Evolutionary conservation across 2,113 vertebrate genomes (phyloP).

Genomic region (Eonycteris spelaea): DNA sequence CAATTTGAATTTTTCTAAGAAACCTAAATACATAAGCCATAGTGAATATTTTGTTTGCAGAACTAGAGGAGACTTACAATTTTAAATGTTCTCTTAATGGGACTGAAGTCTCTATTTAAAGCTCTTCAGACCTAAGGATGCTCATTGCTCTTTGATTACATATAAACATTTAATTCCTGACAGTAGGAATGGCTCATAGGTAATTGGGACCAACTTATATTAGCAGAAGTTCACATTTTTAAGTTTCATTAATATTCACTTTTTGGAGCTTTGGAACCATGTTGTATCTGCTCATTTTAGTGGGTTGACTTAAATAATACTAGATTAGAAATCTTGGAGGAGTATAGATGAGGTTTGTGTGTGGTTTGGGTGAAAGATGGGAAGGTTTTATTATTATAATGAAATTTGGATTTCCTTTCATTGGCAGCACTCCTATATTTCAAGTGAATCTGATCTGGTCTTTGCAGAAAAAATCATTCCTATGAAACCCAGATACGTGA

Average conservation of each 20-base stretch:
- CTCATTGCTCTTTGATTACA: neutral
- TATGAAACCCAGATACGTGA: fast-evolving
- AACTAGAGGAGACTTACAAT: neutral
- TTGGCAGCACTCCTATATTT: neutral
- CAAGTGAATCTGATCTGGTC: neutral
- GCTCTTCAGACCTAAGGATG: neutral
- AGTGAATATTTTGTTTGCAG: neutral
- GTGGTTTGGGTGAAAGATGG: neutral
- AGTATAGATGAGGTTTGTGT: neutral
- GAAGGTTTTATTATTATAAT: neutral
- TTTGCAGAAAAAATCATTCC: neutral
- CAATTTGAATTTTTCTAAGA: constrained; percentile 43
- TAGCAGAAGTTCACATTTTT: neutral
- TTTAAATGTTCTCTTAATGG: constrained; percentile 7
- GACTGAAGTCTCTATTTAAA: neutral
- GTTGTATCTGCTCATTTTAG: neutral
- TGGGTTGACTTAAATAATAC: neutral
- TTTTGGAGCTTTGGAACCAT: neutral
- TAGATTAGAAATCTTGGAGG: neutral
- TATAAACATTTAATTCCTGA: neutral
- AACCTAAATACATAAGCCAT: neutral
- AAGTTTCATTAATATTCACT: neutral
- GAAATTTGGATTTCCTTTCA: neutral
- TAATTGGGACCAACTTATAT: neutral
- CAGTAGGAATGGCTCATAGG: neutral